These are phyloP conservation scores for Molanna angustata DNA, from an alignment of 2,888 invertebrate species.

Conservation along the genomic window DNA sequence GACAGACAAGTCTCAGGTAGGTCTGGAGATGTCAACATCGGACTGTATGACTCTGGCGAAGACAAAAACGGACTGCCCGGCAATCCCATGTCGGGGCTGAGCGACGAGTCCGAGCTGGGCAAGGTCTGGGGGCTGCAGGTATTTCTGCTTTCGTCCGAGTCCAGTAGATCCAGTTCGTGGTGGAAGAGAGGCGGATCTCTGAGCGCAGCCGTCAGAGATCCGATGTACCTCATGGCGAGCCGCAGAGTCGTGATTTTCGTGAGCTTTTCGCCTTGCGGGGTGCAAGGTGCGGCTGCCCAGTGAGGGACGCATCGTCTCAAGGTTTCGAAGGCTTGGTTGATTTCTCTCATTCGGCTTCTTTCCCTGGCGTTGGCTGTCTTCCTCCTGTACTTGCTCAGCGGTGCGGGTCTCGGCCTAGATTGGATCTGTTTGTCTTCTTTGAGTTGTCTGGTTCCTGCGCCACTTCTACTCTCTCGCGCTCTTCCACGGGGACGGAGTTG, in stretches of 20 bases:
- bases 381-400: constrained; percentile 83
- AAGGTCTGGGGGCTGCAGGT: constrained; percentile 30
- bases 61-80: constrained; percentile 31
- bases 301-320: constrained; percentile 75
- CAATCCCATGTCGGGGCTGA: constrained; percentile 28
- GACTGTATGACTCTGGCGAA: constrained; percentile 30
- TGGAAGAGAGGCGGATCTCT: constrained; percentile 40
- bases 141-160: constrained; percentile 31
- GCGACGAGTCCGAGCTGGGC: constrained; percentile 24
- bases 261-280: constrained; percentile 61
- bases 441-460: constrained; percentile 10
- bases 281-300: constrained; percentile 43
- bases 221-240: constrained; percentile 85
- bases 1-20: constrained; percentile 28
- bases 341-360: constrained; percentile 83
- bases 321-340: constrained; percentile 85
- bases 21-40: constrained; percentile 29
- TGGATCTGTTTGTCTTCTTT: constrained; percentile 14
- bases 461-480: constrained; percentile 45
- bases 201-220: constrained; percentile 68
- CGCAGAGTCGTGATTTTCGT: constrained; percentile 88
- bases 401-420: constrained; percentile 64
- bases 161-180: constrained; percentile 21
- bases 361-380: constrained; percentile 90
- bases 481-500: constrained; percentile 53